Evolutionary conservation across 2,113 vertebrate species (phyloP).

Genomic region (Corythornis cristatus): DNA sequence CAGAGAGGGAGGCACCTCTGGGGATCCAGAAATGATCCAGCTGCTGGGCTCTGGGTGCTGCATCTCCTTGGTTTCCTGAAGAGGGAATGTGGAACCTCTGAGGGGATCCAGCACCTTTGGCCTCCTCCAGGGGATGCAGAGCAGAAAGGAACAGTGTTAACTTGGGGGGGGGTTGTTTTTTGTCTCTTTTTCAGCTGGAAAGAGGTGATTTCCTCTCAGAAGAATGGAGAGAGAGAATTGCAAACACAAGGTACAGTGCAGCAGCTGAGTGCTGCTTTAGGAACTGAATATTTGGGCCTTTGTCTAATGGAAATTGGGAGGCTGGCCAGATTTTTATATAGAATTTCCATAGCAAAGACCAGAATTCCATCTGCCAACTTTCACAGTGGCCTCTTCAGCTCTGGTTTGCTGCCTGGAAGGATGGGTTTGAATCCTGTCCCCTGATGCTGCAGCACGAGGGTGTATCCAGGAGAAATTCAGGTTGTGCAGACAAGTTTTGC

Average conservation of each 20-base stretch:
- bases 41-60: background rate
- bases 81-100: background rate
- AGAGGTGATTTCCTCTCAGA: slow-evolving; percentile 98
- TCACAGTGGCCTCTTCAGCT: slow-evolving; percentile 2
- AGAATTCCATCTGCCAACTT: slow-evolving; percentile 14
- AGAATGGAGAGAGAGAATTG: slow-evolving; percentile 97
- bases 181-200: slow-evolving; percentile 86
- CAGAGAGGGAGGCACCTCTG: background rate
- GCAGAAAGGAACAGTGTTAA: background rate
- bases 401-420: background rate
- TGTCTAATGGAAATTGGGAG: slow-evolving; percentile 58
- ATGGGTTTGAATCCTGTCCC: background rate
- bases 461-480: slow-evolving; percentile 16
- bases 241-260: slow-evolving; percentile 91
- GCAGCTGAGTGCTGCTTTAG: background rate
- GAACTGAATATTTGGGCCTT: slow-evolving; percentile 12
- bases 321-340: slow-evolving; percentile 54
- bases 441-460: background rate
- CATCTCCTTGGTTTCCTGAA: background rate
- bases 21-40: background rate
- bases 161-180: background rate
- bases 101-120: background rate
- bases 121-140: rapidly evolving
- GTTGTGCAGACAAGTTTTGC: background rate
- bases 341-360: slow-evolving; percentile 62